Evolutionary conservation across 2,797 vertebrate genomes (phyloP).

Genomic region (Sparidentex hasta): DNA sequence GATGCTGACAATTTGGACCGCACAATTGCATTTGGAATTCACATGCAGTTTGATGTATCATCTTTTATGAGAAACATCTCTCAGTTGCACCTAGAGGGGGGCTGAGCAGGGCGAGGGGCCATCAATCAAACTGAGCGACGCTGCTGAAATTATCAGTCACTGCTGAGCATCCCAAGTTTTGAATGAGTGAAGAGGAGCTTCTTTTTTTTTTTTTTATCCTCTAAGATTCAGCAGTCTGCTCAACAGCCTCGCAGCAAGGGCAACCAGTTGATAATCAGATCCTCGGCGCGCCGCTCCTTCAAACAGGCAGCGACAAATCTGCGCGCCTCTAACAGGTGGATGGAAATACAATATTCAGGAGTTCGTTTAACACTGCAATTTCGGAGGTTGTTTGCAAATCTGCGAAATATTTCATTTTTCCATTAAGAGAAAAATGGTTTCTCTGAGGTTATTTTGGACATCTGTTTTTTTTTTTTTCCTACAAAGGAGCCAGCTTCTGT

Average conservation of each 20-base stretch:
- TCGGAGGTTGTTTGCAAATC: constrained; percentile 5
- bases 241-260: constrained; percentile 57
- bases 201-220: constrained; percentile 73
- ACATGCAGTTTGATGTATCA: constrained; percentile 72
- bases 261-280: constrained; percentile 69
- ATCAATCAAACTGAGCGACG: constrained; percentile 83
- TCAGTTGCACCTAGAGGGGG: constrained; percentile 60
- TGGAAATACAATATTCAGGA: constrained; percentile 10
- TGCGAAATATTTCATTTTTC: constrained; percentile 22
- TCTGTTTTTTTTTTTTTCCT: constrained; percentile 26
- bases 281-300: constrained; percentile 38
- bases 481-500: constrained; percentile 60
- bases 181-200: constrained; percentile 61
- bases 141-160: constrained; percentile 77
- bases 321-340: constrained; percentile 49
- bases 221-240: constrained; percentile 65
- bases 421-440: constrained; percentile 21
- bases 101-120: constrained; percentile 51
- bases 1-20: constrained; percentile 71
- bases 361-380: constrained; percentile 16
- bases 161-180: constrained; percentile 64
- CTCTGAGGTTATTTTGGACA: constrained; percentile 38
- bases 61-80: constrained; percentile 78
- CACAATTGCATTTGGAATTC: constrained; percentile 79
- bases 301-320: constrained; percentile 42